phyloP scores from a whole-genome alignment of 2,888 invertebrate species.

The Agriopis marginaria region DNA sequence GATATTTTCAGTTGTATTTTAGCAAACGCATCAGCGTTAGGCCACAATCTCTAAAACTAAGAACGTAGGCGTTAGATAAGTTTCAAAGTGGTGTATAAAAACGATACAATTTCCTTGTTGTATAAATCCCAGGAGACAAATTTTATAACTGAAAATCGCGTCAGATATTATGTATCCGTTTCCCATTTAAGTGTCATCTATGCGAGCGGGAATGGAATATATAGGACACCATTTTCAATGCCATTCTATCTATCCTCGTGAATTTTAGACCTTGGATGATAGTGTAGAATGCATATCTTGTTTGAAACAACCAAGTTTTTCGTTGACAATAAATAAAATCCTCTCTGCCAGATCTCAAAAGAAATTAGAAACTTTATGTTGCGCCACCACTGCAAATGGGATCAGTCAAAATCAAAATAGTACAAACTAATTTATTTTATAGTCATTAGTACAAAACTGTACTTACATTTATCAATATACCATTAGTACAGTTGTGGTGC shows the following conservation, averaged over 20 bases:
- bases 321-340: not conserved
- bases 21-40: not conserved
- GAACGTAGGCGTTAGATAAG: too few species aligned
- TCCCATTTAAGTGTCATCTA: not conserved
- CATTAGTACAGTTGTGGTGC: not conserved
- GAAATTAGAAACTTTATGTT: not conserved
- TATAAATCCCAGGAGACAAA: not conserved
- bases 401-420: slow-evolving; percentile 13
- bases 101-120: not conserved
- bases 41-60: not conserved
- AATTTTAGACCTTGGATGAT: not conserved
- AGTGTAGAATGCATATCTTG: not conserved
- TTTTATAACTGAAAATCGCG: not conserved
- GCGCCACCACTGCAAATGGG: not conserved
- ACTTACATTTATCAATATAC: slow-evolving; percentile 1
- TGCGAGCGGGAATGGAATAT: not conserved
- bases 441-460: slow-evolving; percentile 6
- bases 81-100: too few species aligned
- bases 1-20: not conserved
- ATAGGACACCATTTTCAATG: not conserved
- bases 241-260: not conserved
- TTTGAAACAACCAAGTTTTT: not conserved
- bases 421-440: not conserved
- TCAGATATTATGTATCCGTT: not conserved
- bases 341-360: not conserved